Base-by-base conservation (phyloP, 2,797 vertebrate genomes). In the Benthosema pterotum region DNA sequence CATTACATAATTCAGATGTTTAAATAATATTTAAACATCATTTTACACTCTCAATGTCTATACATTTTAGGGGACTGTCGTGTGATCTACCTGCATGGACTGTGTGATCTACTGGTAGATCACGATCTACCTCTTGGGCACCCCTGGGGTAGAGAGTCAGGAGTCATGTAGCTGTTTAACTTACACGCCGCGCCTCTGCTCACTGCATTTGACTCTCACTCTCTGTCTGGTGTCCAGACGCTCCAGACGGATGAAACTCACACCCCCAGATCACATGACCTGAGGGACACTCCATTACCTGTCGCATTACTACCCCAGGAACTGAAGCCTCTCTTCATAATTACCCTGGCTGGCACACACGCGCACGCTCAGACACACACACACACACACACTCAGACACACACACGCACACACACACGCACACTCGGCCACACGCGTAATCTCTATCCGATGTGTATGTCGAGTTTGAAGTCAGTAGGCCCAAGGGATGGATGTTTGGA, bases 251-350 rank as follows among this genome's bases (percentile, higher is more conserved):
- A 60, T 71, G 85, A 86, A 86, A 87, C 63, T 14, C 72, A 85
- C 77, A 80, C 83, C 32, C 84, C 63, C 61, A 64, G 61, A 74
- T 73, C 69, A 60, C 67, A 79, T 83, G 68, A 88, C 72, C 72
- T 38, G 84, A 88, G 67, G 68, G 76, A 78, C 75, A 77, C 68
- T 64, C 78, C 80, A 75, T 78, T 81, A 69, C 81, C 81, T 85
- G 85, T 83, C 84, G 81, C 83, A 70, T 71, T 75, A 82, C 63
- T 82, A 83, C 80, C 81, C 71, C 83, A 82, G 72, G 74, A 77
- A 81, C 69, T 7, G 32, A 38, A 38, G 32, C 32, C 32, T 38
- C 32, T 38, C 32, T 11, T 38, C 32, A 9, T 38, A 38, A 38
- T 38, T 38, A 38, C 32, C 32, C 32, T 2, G 32, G 32, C 32